Conservation (phyloP, 2,113 vertebrate genomes). For the Macrotus californicus region DNA sequence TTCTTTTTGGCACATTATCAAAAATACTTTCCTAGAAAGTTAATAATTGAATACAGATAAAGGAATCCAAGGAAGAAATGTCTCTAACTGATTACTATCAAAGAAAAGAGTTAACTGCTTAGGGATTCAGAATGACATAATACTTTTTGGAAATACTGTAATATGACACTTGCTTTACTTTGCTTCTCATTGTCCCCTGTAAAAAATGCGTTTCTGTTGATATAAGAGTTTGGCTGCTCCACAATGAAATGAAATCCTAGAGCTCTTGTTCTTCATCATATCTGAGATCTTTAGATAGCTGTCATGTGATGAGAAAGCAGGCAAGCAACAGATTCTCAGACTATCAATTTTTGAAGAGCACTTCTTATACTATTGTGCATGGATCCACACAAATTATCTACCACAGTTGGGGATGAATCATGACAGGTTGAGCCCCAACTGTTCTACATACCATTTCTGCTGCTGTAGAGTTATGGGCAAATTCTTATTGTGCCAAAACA, state of each 20-base stretch:
- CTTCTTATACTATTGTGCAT: not conserved
- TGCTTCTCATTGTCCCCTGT: not conserved
- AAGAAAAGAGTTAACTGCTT: not conserved
- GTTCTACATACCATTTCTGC: constrained; percentile 85
- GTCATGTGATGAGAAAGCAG: not conserved
- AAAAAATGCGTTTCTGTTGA: not conserved
- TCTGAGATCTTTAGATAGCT: not conserved
- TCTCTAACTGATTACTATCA: not conserved
- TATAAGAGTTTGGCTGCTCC: not conserved
- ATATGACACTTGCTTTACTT: not conserved
- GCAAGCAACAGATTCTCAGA: not conserved
- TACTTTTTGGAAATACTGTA: not conserved
- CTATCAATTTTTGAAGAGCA: not conserved
- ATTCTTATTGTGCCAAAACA: constrained; percentile 88
- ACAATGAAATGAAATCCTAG: constrained; percentile 29
- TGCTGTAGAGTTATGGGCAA: constrained; percentile 83
- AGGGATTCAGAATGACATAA: not conserved
- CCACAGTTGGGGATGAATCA: not conserved
- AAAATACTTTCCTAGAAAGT: not conserved
- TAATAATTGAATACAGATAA: not conserved
- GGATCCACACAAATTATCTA: not conserved
- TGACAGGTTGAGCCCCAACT: not conserved
- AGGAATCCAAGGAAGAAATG: constrained; percentile 26
- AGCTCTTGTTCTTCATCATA: not conserved
- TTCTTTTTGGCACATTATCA: not conserved